Conservation (phyloP, 37 sponge, comb jelly and placozoan species). For the Aplysina aerophoba region DNA sequence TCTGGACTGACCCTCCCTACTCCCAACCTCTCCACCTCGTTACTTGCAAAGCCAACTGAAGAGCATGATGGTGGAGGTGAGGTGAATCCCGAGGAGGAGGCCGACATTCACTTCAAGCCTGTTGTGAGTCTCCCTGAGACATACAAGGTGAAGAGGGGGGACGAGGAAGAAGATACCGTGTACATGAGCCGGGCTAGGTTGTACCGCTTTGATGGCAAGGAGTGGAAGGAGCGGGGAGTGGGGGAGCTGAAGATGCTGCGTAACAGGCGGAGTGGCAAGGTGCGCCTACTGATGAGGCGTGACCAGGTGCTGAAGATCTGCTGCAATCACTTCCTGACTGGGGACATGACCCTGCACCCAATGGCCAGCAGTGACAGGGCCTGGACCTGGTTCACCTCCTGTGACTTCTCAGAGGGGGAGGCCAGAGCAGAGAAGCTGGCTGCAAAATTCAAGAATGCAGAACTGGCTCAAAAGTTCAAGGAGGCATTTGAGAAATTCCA, state of each 20-base stretch:
- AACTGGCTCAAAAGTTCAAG: slow-evolving; percentile 68
- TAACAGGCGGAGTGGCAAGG: slow-evolving; percentile 58
- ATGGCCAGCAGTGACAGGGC: slow-evolving; percentile 54
- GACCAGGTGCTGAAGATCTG: slow-evolving; percentile 92
- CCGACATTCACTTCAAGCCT: slow-evolving; percentile 86
- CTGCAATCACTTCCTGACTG: slow-evolving; percentile 88
- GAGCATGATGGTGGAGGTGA: background rate
- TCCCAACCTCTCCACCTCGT: background rate
- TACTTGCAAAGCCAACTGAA: no score
- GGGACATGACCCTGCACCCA: slow-evolving; percentile 70
- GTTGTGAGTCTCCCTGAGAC: slow-evolving; percentile 79
- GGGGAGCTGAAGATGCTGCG: slow-evolving; percentile 86
- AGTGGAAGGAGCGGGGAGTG: slow-evolving; percentile 71
- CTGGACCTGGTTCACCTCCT: slow-evolving; percentile 81
- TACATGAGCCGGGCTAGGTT: slow-evolving; percentile 56
- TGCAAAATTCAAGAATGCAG: slow-evolving; percentile 75
- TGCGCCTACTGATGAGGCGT: slow-evolving; percentile 87
- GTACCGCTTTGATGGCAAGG: slow-evolving; percentile 55
- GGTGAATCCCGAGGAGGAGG: slow-evolving; percentile 66
- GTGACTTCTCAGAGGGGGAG: slow-evolving; percentile 81
- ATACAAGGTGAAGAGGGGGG: slow-evolving; percentile 40
- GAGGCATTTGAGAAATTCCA: slow-evolving; percentile 59
- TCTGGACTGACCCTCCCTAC: background rate
- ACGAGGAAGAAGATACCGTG: slow-evolving; percentile 61
- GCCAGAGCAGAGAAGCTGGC: slow-evolving; percentile 81